These are phyloP conservation scores for Eptesicus fuscus DNA, from an alignment of 2,113 vertebrate species.

Conservation along the genomic window DNA sequence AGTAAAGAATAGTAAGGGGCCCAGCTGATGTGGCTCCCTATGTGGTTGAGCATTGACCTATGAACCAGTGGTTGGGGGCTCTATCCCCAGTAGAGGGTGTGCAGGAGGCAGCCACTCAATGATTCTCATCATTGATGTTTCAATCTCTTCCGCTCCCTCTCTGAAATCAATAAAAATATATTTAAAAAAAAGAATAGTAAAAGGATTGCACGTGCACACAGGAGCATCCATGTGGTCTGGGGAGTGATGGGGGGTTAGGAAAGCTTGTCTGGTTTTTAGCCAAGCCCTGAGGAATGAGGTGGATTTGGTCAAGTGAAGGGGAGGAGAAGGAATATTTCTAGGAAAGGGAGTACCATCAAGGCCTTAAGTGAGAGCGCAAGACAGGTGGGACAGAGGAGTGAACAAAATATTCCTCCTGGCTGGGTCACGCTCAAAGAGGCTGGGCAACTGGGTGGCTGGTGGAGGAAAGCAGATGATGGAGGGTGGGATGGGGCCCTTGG, in stretches of 20 bases:
- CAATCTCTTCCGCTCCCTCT: neutral
- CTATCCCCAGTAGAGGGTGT: neutral
- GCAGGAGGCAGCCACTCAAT: neutral
- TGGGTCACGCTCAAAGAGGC: neutral
- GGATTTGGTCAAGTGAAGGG: neutral
- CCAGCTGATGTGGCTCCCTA: neutral
- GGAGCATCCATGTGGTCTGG: neutral
- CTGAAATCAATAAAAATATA: too few species aligned
- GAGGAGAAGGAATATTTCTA: neutral
- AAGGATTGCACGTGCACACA: fast-evolving
- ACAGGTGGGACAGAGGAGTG: neutral
- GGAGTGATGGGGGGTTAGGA: neutral
- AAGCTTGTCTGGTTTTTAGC: neutral
- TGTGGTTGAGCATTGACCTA: neutral
- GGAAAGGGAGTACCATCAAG: neutral
- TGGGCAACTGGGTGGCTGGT: neutral
- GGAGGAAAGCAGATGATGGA: neutral
- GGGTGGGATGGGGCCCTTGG: neutral
- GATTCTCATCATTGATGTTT: neutral
- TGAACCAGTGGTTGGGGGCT: neutral
- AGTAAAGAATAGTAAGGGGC: neutral
- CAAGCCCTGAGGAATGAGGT: neutral
- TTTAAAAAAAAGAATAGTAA: neutral
- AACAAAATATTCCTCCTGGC: neutral
- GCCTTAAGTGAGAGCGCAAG: neutral